A percentile compares a stretch with the other conserved stretches of the same genome.
Evolutionary conservation across 2,113 vertebrate species (phyloP).

Genomic region (Leucopsar rothschildi): DNA sequence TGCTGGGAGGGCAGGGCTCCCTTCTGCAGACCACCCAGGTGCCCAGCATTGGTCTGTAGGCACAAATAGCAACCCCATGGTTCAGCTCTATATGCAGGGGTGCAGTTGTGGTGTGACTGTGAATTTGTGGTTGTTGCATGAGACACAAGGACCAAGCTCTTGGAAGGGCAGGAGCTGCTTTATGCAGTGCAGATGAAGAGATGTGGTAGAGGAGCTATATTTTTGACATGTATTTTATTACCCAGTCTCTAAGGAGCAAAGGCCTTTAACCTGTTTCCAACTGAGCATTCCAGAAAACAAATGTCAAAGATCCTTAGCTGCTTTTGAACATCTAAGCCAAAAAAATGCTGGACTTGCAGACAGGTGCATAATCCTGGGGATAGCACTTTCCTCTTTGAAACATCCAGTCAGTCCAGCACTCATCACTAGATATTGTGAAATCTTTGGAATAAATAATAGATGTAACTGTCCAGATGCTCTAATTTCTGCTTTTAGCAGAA

Average conservation of each 20-base stretch:
- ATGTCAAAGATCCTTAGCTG: neutral
- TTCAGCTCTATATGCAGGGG: neutral
- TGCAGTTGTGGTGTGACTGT: neutral
- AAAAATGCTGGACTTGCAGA: neutral
- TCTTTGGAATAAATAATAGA: neutral
- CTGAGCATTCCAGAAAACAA: neutral
- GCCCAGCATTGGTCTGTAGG: rapidly evolving
- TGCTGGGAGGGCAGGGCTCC: neutral
- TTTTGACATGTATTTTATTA: neutral
- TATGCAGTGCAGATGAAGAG: neutral
- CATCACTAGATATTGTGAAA: neutral
- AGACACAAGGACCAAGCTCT: neutral
- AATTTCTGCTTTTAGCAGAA: neutral
- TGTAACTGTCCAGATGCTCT: neutral
- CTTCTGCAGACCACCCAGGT: neutral
- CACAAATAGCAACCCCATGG: neutral
- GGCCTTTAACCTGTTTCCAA: neutral
- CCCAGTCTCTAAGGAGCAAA: neutral
- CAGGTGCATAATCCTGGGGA: neutral
- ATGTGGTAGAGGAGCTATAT: neutral
- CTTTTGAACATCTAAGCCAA: neutral
- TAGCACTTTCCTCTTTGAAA: neutral
- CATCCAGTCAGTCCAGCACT: neutral
- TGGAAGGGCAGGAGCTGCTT: neutral
- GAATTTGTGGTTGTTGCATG: neutral